Percentiles rank a stretch among this genome's conserved stretches.
Evolutionary conservation across 2,888 invertebrate genomes (phyloP).

Genomic region (Cheilosia soror): DNA sequence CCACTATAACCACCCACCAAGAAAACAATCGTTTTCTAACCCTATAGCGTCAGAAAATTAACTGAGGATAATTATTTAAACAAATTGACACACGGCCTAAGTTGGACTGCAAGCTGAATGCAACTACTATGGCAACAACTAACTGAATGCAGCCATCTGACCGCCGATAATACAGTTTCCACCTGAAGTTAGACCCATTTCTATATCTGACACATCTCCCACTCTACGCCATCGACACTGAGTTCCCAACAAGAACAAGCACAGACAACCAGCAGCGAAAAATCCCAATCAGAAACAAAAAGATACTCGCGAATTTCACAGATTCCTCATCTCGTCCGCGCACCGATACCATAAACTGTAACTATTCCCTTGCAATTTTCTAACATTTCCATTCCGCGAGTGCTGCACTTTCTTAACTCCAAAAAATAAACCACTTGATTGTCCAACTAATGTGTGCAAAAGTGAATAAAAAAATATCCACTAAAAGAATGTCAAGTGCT

Average conservation of each 20-base stretch:
- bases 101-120: no score
- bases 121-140: no score
- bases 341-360: slow-evolving; percentile 34
- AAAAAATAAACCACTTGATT: background rate
- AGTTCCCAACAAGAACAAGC: slow-evolving; percentile 44
- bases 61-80: no score
- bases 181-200: slow-evolving; percentile 18
- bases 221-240: slow-evolving; percentile 11
- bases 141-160: slow-evolving; percentile 28
- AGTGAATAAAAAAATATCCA: slow-evolving; percentile 1
- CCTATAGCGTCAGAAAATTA: no score
- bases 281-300: slow-evolving; percentile 61
- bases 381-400: slow-evolving; percentile 27
- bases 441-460: background rate
- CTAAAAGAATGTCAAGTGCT: slow-evolving; percentile 59
- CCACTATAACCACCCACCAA: no score
- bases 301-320: slow-evolving; percentile 58
- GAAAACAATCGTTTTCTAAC: no score
- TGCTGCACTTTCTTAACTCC: background rate
- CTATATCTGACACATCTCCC: slow-evolving; percentile 38
- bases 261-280: slow-evolving; percentile 37
- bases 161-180: slow-evolving; percentile 28
- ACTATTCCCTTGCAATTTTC: slow-evolving; percentile 13
- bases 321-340: slow-evolving; percentile 43
- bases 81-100: no score